Evolutionary conservation across 2,888 invertebrate genomes (phyloP).

Genomic region (Oegoconia quadripuncta): DNA sequence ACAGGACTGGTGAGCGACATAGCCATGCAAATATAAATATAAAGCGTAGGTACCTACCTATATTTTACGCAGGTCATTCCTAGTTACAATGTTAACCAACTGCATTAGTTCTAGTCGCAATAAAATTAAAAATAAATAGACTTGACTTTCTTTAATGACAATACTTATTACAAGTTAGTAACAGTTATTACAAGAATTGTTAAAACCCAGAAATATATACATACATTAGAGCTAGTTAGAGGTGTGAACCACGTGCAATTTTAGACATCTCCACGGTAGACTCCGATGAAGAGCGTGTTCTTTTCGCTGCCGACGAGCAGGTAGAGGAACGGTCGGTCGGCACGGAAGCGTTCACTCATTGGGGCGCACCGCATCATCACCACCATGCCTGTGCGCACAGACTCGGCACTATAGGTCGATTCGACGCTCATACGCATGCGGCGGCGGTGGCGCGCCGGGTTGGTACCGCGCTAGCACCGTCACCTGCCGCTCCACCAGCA

Average conservation of each 20-base stretch:
- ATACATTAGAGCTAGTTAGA: no score
- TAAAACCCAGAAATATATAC: background rate
- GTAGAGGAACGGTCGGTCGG: conserved; percentile 68
- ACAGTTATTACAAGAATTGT: background rate
- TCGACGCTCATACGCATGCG: conserved; percentile 36
- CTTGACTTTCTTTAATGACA: no score
- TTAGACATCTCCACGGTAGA: conserved; percentile 36
- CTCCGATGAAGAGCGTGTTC: conserved; percentile 49
- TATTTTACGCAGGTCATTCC: no score
- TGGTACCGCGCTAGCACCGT: conserved; percentile 33
- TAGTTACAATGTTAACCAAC: no score
- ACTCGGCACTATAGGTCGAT: conserved; percentile 11
- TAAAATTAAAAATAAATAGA: no score
- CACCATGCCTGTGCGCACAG: conserved; percentile 31
- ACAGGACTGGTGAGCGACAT: no score
- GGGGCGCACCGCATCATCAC: conserved; percentile 59
- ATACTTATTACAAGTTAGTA: background rate
- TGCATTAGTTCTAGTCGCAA: no score
- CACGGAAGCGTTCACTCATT: conserved; percentile 44
- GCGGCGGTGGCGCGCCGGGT: conserved; percentile 19
- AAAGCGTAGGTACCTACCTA: no score
- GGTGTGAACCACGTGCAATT: background rate
- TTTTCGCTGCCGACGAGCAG: conserved; percentile 37
- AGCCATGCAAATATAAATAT: no score
- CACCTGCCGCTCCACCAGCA: conserved; percentile 30